These are phyloP conservation scores for Mamestra brassicae DNA, from an alignment of 2,888 invertebrate genomes.

Conservation along the genomic window DNA sequence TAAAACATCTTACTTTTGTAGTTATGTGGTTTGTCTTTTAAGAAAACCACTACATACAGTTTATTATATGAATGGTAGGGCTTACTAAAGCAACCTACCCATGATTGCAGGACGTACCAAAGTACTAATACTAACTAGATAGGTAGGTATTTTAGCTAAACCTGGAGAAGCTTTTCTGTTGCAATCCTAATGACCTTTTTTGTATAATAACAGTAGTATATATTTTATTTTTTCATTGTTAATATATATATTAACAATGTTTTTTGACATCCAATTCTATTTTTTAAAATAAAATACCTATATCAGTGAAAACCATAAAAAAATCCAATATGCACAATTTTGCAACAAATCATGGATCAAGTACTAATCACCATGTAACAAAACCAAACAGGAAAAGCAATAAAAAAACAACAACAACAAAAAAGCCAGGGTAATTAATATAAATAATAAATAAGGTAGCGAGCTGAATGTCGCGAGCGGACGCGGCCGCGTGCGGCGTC, in stretches of 20 bases:
- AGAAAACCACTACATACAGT: not conserved
- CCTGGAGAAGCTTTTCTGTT: not conserved
- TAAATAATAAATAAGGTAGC: conserved; percentile 86
- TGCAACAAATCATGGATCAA: conserved; percentile 23
- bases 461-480: conserved; percentile 71
- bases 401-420: conserved; percentile 65
- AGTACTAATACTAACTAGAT: not conserved
- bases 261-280: too few species aligned
- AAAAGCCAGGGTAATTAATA: conserved; percentile 82
- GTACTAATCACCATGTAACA: conserved; percentile 39
- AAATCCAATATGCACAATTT: not conserved
- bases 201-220: not conserved
- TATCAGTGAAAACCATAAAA: not conserved
- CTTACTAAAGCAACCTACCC: not conserved
- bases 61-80: not conserved
- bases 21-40: not conserved
- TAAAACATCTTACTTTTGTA: not conserved
- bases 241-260: too few species aligned
- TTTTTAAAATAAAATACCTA: too few species aligned
- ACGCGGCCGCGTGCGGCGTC: conserved; percentile 74
- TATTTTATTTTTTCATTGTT: too few species aligned
- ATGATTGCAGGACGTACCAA: too few species aligned
- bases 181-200: not conserved
- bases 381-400: conserved; percentile 51
- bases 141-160: not conserved